Conservation (phyloP, 2,113 vertebrate genomes). For the Cynopterus brachyotis region DNA sequence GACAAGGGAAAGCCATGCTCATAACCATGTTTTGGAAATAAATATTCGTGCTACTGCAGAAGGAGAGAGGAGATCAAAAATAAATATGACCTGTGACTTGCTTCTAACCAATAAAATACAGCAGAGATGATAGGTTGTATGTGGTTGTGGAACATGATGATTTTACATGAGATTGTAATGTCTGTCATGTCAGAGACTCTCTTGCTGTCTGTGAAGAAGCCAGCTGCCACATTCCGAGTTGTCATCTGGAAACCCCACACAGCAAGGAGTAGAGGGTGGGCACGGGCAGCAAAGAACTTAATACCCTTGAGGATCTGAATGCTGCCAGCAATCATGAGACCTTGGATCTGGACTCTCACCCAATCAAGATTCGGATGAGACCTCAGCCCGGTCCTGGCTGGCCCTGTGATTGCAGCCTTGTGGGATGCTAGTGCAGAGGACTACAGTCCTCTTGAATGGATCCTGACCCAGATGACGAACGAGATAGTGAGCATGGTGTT, state of each 20-base stretch:
- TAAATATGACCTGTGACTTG: background rate
- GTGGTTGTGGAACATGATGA: background rate
- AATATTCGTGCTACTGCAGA: background rate
- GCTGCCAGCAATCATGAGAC: background rate
- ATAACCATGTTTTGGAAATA: background rate
- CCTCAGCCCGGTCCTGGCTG: background rate
- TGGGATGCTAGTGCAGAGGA: background rate
- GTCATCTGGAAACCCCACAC: background rate
- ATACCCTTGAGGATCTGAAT: background rate
- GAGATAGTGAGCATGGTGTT: background rate
- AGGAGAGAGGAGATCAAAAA: background rate
- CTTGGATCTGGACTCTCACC: no score
- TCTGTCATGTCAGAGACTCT: background rate
- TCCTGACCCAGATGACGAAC: background rate
- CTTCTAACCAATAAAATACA: background rate
- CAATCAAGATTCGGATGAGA: background rate
- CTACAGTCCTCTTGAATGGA: fast-evolving
- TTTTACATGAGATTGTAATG: background rate
- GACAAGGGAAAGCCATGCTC: no score
- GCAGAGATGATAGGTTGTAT: background rate
- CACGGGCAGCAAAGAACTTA: background rate
- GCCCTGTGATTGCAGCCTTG: background rate
- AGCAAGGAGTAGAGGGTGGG: background rate
- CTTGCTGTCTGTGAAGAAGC: background rate
- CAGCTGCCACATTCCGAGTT: background rate